A percentile compares a stretch with the other conserved stretches of the same genome.
These are phyloP conservation scores for Sphecodes monilicornis DNA, from an alignment of 2,888 invertebrate species.

Conservation along the genomic window DNA sequence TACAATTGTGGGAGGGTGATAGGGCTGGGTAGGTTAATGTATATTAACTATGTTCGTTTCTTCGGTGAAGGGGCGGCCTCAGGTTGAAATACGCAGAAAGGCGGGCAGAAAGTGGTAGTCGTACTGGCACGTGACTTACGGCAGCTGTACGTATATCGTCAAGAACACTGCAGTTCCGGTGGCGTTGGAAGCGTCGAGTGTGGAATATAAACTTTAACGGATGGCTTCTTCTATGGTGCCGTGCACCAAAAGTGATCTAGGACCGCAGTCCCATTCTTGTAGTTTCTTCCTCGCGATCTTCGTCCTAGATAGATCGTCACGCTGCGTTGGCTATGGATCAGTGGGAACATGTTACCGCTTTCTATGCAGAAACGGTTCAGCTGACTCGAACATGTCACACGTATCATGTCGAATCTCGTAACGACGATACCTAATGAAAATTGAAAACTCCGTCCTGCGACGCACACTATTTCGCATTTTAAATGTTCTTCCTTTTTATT, in stretches of 20 bases:
- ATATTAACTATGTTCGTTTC: constrained; percentile 11
- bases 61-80: neutral
- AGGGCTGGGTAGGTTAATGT: neutral
- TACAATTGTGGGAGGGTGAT: neutral
- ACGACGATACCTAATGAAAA: constrained; percentile 1
- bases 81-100: constrained; percentile 17
- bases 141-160: constrained; percentile 66
- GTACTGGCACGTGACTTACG: constrained; percentile 60
- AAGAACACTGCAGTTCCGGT: constrained; percentile 65
- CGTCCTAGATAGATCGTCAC: constrained; percentile 55
- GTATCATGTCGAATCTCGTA: neutral
- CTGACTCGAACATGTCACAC: constrained; percentile 13
- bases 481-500: neutral
- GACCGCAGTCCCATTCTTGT: constrained; percentile 53
- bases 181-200: constrained; percentile 65
- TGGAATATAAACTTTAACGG: constrained; percentile 72
- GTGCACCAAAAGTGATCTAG: constrained; percentile 60
- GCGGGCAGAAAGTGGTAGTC: constrained; percentile 22
- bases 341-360: constrained; percentile 35
- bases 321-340: constrained; percentile 38
- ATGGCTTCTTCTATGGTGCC: constrained; percentile 61
- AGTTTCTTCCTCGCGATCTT: constrained; percentile 62
- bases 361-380: constrained; percentile 29
- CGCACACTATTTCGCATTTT: neutral
- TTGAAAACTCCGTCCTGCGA: neutral